A percentile compares a stretch with the other conserved stretches of the same genome.
phyloP scores from a whole-genome alignment of 2,113 vertebrate genomes.

The Corythoichthys intestinalis region DNA sequence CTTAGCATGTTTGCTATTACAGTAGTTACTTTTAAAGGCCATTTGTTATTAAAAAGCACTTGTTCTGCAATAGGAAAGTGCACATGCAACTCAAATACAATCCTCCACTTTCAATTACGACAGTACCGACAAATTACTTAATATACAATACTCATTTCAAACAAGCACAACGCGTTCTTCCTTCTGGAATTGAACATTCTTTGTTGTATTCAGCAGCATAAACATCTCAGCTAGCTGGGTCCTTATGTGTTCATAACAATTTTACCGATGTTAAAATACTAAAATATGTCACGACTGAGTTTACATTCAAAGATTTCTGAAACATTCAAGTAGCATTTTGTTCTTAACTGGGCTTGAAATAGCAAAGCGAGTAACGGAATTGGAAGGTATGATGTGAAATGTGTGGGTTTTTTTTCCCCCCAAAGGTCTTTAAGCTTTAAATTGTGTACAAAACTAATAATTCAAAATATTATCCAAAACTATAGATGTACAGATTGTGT shows the following conservation, averaged over 20 bases:
- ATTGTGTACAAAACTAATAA: neutral
- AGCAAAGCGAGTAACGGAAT: neutral
- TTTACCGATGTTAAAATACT: neutral
- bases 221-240: neutral
- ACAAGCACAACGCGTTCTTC: neutral
- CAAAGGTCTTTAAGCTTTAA: neutral
- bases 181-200: neutral
- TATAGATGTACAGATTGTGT: neutral
- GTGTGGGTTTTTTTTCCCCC: no score
- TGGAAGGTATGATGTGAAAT: neutral
- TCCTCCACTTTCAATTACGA: neutral
- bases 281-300: constrained; percentile 3
- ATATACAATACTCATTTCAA: constrained; percentile 3
- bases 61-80: neutral
- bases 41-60: constrained; percentile 3
- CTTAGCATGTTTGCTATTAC: neutral
- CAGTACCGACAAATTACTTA: neutral
- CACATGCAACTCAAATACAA: neutral
- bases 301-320: neutral
- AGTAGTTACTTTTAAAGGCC: neutral
- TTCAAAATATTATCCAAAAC: neutral
- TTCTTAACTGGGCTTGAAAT: neutral
- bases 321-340: neutral
- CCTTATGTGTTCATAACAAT: neutral
- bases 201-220: neutral